Conservation (phyloP, 2,113 vertebrate species). For the Platanista minor region DNA sequence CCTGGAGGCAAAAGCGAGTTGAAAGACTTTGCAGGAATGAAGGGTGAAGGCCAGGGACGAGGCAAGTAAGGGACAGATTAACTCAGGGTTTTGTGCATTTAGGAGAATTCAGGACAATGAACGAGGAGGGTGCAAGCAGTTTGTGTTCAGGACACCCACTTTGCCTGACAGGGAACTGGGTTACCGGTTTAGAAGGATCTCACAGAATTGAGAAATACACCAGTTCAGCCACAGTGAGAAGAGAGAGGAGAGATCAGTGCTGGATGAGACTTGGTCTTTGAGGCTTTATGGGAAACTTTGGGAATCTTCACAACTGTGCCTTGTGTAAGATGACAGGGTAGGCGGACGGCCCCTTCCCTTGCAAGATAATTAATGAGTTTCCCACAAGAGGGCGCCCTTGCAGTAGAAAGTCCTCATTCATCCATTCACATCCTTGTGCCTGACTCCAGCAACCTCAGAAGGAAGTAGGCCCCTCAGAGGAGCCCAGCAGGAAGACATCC, state of each 20-base stretch:
- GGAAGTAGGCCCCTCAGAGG: neutral
- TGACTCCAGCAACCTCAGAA: neutral
- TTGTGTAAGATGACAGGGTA: neutral
- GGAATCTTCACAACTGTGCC: neutral
- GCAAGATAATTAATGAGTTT: neutral
- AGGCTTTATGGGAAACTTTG: neutral
- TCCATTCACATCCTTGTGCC: neutral
- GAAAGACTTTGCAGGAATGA: neutral
- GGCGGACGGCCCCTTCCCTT: neutral
- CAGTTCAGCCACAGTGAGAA: neutral
- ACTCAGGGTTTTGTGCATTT: neutral
- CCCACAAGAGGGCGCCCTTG: slow-evolving; percentile 53
- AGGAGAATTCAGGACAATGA: neutral
- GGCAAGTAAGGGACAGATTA: neutral
- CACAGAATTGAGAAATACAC: neutral
- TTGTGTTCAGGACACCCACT: neutral
- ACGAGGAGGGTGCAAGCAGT: neutral
- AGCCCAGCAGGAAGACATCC: neutral
- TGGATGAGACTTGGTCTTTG: neutral
- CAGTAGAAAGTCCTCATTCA: neutral
- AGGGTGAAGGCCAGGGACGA: neutral
- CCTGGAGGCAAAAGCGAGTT: neutral
- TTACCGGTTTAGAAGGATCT: neutral
- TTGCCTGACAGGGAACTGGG: neutral
- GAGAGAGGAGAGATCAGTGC: neutral